Evolutionary conservation across 1,140 invertebrate genomes (phyloP).

Genomic region (Drosophila subobscura): DNA sequence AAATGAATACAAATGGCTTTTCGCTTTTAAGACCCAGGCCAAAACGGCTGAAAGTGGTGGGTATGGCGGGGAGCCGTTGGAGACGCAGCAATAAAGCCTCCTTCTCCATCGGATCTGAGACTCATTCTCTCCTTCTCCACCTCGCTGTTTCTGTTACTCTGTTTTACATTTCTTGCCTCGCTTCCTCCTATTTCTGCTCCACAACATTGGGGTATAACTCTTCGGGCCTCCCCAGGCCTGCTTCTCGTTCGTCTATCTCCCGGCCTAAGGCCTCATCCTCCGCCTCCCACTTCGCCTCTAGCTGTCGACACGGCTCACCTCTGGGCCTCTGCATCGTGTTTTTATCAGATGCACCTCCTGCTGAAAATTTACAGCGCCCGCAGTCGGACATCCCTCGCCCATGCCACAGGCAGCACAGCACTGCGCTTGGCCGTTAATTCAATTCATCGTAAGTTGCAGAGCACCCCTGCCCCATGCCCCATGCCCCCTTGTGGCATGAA

Average conservation of each 20-base stretch:
- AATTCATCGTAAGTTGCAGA: slow-evolving; percentile 62
- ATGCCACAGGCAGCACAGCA: slow-evolving; percentile 31
- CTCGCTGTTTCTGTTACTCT: slow-evolving; percentile 30
- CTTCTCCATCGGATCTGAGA: not conserved
- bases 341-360: slow-evolving; percentile 73
- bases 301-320: slow-evolving; percentile 42
- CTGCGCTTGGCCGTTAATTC: slow-evolving; percentile 68
- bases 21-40: slow-evolving; percentile 76
- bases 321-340: slow-evolving; percentile 46
- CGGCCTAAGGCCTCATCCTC: no score
- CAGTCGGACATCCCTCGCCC: slow-evolving; percentile 26
- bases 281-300: slow-evolving; percentile 3
- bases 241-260: slow-evolving; percentile 11
- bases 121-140: slow-evolving; percentile 15
- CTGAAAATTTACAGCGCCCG: slow-evolving; percentile 71
- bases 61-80: no score
- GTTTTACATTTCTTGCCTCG: slow-evolving; percentile 72
- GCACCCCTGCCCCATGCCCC: not conserved
- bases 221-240: not conserved
- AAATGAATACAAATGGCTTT: slow-evolving; percentile 82
- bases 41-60: slow-evolving; percentile 14
- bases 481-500: slow-evolving; percentile 12
- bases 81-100: no score
- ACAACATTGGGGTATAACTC: not conserved
- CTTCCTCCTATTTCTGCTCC: slow-evolving; percentile 45